Base-by-base conservation (phyloP, 2,888 invertebrate species). In the Polymixis flavicincta region DNA sequence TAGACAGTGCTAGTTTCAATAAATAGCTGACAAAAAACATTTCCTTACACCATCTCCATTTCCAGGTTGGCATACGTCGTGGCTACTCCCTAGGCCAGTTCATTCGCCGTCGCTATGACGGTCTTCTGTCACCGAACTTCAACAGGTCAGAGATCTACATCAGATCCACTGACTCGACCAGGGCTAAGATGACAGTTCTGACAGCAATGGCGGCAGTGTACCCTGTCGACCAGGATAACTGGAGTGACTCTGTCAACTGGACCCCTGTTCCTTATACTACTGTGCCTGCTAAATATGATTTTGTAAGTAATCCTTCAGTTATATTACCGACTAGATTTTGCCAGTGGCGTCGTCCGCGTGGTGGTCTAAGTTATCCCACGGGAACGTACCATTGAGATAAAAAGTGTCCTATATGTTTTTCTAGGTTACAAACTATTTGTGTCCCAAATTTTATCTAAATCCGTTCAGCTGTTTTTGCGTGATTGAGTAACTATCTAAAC, bases 131-230 rank as follows among this genome's bases (percentile, higher is more conserved):
- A 0, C 83, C 85, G 0, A 70, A 79, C 22, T 94, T 90, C 87
- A 93, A 93, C 82, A 80, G 19, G 3, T 92, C 93, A 0, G 92
- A 93, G 81, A 90, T 94, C 60, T 92, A 91, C 85, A 89, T 94
- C 60, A 88, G 93, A 0, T 91, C 93, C 9, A 92, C 93, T 1
- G 93, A 93, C 83, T 91, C 91, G 37, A 91, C 91, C 0, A 89
- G 93, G 5, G 66, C 92, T 2, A 93, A 93, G 86, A 92, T 92
- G 93, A 91, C 93, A 0, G 84, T 89, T 0, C 87, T 94, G 2
- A 32, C 89, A 0, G 91, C 92, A 0, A 85, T 93, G 90, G 88
- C 92, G 0, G 93, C 90, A 0, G 84, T 92, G 17, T 94, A 88
- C 83, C 91, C 90, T 0, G 82, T 89, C 0, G 48, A 57, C 0